Base-by-base conservation (phyloP, 2,797 vertebrate genomes). In the Gallirallus australis region DNA sequence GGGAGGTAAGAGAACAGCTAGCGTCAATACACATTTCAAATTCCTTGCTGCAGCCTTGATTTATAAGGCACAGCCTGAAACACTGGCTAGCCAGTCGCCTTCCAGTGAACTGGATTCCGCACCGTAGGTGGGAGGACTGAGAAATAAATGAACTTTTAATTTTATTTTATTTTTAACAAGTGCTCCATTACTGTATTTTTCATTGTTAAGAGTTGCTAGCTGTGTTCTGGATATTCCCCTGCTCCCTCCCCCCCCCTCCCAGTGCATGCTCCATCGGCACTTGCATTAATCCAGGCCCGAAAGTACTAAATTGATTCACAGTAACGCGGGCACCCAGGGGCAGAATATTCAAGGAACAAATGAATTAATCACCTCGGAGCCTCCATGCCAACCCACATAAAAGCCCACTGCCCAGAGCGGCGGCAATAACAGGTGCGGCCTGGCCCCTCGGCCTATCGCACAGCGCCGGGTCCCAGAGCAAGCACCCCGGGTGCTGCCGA, bases 311-410 rank as follows among this genome's bases (percentile, higher is more conserved):
- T 83, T 64, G 95, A 96, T 96, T 93, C 96, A 31, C 82, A 57
- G 87, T 33, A 91, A 93, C 8, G 9, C 27, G 17, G 90, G 89
- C 64, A 90, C 94, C 82, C 68, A 19, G 94, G 88, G 96, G 88
- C 93, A 91, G 94, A 94, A 79, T 79, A 92, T 91, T 96, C 69
- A 68, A 86, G 60, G 90, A 95, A 96, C 64, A 96, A 96, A 96
- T 71, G 90, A 95, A 96, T 96, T 96, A 40, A 92, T 91, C 93
- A 91, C 10, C 71, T 77, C 42, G 24, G 85, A 83, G 83, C 60
- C 40, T 19, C 70, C 3, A 12, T 59, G 72, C 91, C 89, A 90
- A 77, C n/a, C 65, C 6, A 2, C 73, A 47, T 19, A 84, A 95
- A 94, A 95, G 54, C 54, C 89, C 45, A 3, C 24, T 35, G 91